Evolutionary conservation across 2,113 vertebrate genomes (phyloP).

Genomic region (Labeo rohita): DNA sequence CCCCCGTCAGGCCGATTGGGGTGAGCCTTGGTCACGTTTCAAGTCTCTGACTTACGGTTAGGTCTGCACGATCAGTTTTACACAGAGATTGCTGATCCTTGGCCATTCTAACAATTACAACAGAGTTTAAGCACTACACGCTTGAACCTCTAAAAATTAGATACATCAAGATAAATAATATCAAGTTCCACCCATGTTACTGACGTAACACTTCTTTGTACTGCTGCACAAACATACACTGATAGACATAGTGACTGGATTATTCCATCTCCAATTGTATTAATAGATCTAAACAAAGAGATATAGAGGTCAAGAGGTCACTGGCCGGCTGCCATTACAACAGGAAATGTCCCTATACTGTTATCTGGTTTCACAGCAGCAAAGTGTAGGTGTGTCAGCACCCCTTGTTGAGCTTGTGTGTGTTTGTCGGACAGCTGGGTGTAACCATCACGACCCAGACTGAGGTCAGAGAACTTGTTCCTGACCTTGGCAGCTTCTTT

Average conservation of each 20-base stretch:
- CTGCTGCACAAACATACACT: neutral
- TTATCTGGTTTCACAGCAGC: slow-evolving; percentile 16
- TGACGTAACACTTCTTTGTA: neutral
- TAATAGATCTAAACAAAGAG: neutral
- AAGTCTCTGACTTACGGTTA: no score
- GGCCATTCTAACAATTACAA: no score
- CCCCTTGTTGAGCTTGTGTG: slow-evolving; percentile 28
- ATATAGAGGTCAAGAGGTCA: slow-evolving; percentile 29
- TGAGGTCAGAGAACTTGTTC: slow-evolving; percentile 31
- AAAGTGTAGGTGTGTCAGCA: slow-evolving; percentile 34
- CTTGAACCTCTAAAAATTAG: neutral
- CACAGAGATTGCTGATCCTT: no score
- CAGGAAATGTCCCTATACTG: slow-evolving; percentile 7
- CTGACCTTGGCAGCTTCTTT: slow-evolving; percentile 41
- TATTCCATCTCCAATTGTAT: neutral
- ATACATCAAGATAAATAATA: neutral
- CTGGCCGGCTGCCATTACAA: slow-evolving; percentile 41
- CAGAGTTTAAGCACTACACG: no score
- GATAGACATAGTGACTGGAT: neutral
- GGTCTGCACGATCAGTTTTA: no score
- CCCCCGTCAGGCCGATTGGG: no score
- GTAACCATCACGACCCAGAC: slow-evolving; percentile 47
- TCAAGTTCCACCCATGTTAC: neutral
- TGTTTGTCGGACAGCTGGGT: slow-evolving; percentile 48
- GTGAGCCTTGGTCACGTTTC: no score